Evolutionary conservation across 2,888 invertebrate genomes (phyloP), one percentile per base, ranked within the genome.

Genomic region (Xestia rhomboidea): DNA sequence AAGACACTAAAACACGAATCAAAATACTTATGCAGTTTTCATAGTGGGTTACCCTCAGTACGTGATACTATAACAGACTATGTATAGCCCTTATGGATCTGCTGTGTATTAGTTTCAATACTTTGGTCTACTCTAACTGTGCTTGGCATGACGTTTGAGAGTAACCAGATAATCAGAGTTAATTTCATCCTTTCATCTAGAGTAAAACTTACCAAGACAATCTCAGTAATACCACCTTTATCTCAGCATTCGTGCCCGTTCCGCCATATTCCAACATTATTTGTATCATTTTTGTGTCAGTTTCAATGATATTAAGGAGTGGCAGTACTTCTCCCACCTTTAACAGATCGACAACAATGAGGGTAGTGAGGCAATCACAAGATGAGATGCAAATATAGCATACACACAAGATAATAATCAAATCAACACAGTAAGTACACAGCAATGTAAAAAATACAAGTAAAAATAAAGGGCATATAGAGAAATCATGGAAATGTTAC

Each of bases 281-380:
- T 87, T 86, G 88, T 87, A 88, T 89, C 83, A 85, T 88, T 89
- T 90, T 89, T 89, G 89, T 90, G 90, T 89, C 90, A 88, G 87
- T 91, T 88, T 89, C 88, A 86, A 89, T 82, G 82, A 88, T 88
- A 90, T 89, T 90, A 88, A 90, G 86, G 89, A 90, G 89, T 89
- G 88, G 90, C 89, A 84, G 86, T 87, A 88, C 84, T 81, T 93
- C 93, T 90, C 91, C 90, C 93, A 96, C 96, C 96, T 96, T 96
- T 92, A 96, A 96, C 96, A 96, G 94, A 96, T 91, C 93, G 95
- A 95, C 93, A 95, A 95, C 91, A 93, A 90, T 91, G 87, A 93
- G 92, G 93, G 93, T 90, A 94, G 92, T 92, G 92, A 94, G 86
- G 90, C 87, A 92, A 93, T 94, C 92, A 95, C 92, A 93, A 85